phyloP scores from a whole-genome alignment of 2,888 invertebrate species.

The Spisula subtruncata region DNA sequence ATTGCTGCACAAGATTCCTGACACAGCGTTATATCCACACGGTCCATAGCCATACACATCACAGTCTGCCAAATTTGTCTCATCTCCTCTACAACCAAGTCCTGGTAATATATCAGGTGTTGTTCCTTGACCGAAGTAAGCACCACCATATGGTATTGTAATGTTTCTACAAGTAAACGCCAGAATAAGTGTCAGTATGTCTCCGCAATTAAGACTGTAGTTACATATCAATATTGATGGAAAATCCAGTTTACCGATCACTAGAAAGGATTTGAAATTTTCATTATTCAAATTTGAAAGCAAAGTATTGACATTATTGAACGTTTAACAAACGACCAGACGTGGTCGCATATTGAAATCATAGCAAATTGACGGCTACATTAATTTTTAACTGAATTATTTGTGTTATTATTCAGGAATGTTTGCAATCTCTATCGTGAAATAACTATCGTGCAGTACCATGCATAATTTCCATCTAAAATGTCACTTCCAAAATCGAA shows the following conservation, averaged over 20 bases:
- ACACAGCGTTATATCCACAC: background rate
- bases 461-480: no score
- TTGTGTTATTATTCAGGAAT: no score
- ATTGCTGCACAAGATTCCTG: background rate
- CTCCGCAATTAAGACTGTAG: background rate
- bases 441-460: no score
- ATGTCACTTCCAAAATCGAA: no score
- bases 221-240: background rate
- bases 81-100: background rate
- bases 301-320: background rate
- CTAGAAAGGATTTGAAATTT: background rate
- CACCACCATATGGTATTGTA: background rate
- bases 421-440: no score
- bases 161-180: background rate
- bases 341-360: background rate
- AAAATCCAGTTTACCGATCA: background rate
- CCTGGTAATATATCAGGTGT: background rate
- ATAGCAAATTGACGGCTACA: background rate
- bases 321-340: background rate
- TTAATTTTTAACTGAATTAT: background rate
- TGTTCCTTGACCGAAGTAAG: background rate
- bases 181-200: no score
- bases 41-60: background rate
- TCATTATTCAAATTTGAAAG: background rate
- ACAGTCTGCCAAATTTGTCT: background rate